Conservation (phyloP, 2,113 vertebrate species). For the Charina bottae region DNA sequence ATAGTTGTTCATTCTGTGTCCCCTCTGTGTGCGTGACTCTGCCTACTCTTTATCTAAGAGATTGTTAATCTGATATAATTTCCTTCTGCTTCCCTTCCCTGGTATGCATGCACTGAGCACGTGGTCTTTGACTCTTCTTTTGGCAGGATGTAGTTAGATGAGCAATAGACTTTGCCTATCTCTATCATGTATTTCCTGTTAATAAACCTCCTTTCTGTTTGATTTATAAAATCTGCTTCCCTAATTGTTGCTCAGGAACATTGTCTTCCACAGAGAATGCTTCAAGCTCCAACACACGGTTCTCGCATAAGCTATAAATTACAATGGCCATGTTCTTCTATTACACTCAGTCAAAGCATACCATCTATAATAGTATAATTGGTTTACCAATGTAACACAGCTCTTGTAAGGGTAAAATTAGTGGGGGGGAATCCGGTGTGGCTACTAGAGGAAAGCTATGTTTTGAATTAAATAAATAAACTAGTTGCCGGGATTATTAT, state of each 20-base stretch:
- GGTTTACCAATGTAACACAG: not conserved
- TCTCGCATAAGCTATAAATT: not conserved
- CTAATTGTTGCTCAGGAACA: not conserved
- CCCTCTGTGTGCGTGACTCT: no score
- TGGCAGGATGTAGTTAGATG: not conserved
- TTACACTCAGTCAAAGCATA: not conserved
- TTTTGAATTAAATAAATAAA: not conserved
- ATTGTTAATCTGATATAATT: no score
- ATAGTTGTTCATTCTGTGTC: no score
- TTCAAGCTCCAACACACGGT: not conserved
- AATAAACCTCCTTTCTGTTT: not conserved
- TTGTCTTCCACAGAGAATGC: not conserved
- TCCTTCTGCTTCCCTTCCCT: no score
- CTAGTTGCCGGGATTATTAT: not conserved
- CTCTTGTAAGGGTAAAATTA: not conserved
- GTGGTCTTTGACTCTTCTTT: not conserved
- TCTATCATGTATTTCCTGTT: not conserved
- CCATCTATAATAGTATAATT: not conserved
- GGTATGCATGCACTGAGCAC: no score
- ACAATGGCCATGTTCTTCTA: not conserved
- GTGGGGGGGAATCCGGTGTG: not conserved
- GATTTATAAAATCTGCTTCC: not conserved
- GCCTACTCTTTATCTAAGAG: no score
- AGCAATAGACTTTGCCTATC: not conserved
- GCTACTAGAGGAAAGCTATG: not conserved